Conservation (phyloP, 2,888 invertebrate genomes). For the Furcula furcula region DNA sequence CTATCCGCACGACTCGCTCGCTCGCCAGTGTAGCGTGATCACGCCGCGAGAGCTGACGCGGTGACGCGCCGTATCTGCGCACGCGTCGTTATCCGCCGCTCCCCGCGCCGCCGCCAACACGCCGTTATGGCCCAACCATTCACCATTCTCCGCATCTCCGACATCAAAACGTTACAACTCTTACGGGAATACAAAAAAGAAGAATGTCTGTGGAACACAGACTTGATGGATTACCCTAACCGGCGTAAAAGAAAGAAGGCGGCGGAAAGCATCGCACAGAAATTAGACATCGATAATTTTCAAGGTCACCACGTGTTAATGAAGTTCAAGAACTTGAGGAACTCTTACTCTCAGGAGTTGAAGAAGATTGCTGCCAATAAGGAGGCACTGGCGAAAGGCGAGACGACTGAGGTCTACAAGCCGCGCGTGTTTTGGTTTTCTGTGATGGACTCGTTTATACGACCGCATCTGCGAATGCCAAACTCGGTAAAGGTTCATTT, state of each 20-base stretch:
- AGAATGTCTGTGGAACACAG: conserved; percentile 50
- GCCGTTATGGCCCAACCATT: conserved; percentile 1
- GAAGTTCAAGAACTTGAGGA: conserved; percentile 59
- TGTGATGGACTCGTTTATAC: conserved; percentile 50
- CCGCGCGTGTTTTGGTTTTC: conserved; percentile 49
- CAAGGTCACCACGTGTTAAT: conserved; percentile 43
- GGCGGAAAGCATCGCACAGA: conserved; percentile 39
- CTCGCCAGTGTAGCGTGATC: conserved; percentile 37
- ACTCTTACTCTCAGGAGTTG: conserved; percentile 56
- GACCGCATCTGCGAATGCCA: conserved; percentile 43
- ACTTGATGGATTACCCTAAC: conserved; percentile 35
- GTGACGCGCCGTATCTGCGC: conserved; percentile 19
- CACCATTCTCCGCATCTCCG: conserved; percentile 37
- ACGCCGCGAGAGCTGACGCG: conserved; percentile 30
- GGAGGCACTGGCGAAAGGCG: conserved; percentile 8
- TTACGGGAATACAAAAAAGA: conserved; percentile 43
- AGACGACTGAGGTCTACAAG: conserved; percentile 29
- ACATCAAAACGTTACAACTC: conserved; percentile 41
- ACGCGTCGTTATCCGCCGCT: conserved; percentile 8
- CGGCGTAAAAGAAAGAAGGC: conserved; percentile 30
- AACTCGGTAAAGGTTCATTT: no score
- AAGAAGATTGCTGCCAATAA: conserved; percentile 44
- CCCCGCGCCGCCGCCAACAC: not conserved
- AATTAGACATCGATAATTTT: conserved; percentile 45
- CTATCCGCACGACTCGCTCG: no score